Evolutionary conservation across 2,888 invertebrate species (phyloP).

Genomic region (Mantis religiosa): DNA sequence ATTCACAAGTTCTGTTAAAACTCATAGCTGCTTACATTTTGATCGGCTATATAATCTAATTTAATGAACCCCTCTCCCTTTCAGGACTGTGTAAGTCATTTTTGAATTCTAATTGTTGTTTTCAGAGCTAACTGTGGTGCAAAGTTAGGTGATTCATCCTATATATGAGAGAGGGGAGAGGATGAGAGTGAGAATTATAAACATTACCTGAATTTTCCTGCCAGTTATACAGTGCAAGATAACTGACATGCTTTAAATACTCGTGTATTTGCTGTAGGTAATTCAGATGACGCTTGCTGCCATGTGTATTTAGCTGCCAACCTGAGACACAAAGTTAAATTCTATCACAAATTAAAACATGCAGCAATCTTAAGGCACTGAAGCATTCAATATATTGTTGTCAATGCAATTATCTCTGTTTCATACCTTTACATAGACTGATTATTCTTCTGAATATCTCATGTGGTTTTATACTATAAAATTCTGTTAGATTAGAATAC

Average conservation of each 20-base stretch:
- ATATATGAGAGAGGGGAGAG: too few relatives aligned
- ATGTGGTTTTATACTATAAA: constrained; percentile 3
- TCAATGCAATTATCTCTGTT: too few relatives aligned
- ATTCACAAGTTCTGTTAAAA: too few relatives aligned
- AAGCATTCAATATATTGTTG: too few relatives aligned
- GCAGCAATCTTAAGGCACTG: not conserved
- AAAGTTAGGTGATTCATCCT: too few relatives aligned
- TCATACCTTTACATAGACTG: not conserved
- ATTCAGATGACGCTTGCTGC: constrained; percentile 29
- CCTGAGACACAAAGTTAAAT: not conserved
- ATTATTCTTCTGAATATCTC: constrained; percentile 15
- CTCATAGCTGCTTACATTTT: too few relatives aligned
- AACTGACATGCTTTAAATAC: not conserved
- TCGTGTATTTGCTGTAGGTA: constrained; percentile 20
- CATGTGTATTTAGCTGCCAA: not conserved
- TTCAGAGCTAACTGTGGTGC: too few relatives aligned
- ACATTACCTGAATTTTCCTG: not conserved
- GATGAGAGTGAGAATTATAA: too few relatives aligned
- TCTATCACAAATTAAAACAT: not conserved
- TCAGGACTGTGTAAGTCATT: too few relatives aligned
- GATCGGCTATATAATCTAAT: too few relatives aligned
- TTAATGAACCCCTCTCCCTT: too few relatives aligned
- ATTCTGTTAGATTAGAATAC: not conserved
- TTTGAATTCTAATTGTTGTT: too few relatives aligned
- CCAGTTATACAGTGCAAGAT: not conserved